Evolutionary conservation across 2,113 vertebrate genomes (phyloP).

Genomic region (Syngnathoides biaculeatus): DNA sequence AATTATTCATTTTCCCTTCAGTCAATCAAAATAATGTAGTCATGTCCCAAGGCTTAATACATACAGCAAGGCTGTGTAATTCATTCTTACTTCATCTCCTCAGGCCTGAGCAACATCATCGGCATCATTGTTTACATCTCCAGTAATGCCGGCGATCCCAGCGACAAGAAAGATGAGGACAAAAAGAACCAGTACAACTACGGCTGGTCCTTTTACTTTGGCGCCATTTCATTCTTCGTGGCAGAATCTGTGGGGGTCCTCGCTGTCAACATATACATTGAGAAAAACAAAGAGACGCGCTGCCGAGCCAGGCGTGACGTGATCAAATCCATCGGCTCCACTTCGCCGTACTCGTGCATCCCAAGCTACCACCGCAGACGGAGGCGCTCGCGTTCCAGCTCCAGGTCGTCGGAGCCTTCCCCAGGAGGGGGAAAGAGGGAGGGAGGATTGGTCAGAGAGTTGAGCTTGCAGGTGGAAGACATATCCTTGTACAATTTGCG

Average conservation of each 20-base stretch:
- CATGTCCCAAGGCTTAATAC: neutral
- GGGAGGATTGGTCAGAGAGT: conserved; percentile 73
- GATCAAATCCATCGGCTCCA: conserved; percentile 83
- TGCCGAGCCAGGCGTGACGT: conserved; percentile 83
- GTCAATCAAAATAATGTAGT: neutral
- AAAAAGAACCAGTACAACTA: conserved; percentile 96
- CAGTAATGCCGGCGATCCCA: conserved; percentile 94
- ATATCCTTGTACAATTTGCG: conserved; percentile 91
- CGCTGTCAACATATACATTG: conserved; percentile 96
- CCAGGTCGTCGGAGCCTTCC: conserved; percentile 85
- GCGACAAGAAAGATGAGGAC: conserved; percentile 93
- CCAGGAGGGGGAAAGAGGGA: conserved; percentile 70
- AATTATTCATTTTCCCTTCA: neutral
- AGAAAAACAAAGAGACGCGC: conserved; percentile 91
- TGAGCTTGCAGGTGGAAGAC: conserved; percentile 80
- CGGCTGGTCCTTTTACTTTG: conserved; percentile 98
- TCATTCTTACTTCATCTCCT: neutral
- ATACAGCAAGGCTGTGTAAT: neutral
- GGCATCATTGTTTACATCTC: conserved; percentile 99
- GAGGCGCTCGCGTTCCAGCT: conserved; percentile 87
- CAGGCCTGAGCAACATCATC: conserved; percentile 97
- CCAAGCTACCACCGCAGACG: conserved; percentile 89
- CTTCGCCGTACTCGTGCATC: conserved; percentile 94
- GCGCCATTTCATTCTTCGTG: conserved; percentile 95
- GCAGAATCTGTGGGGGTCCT: conserved; percentile 93